Base-by-base conservation (phyloP, 2,888 invertebrate species). In the Stenodema calcarata region DNA sequence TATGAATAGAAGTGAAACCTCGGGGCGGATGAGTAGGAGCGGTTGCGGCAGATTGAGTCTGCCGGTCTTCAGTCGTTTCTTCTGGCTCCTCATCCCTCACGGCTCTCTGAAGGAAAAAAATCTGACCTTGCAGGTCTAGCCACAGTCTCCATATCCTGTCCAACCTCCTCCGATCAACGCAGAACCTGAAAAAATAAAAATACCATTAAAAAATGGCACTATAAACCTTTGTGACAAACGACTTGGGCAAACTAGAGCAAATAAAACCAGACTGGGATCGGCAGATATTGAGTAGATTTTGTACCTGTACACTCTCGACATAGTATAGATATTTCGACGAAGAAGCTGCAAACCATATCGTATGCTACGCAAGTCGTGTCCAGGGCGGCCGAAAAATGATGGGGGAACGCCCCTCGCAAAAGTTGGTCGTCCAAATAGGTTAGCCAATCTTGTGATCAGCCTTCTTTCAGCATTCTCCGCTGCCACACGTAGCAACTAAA, bases 121-220 rank as follows among this genome's bases (percentile, higher is more conserved):
- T 93, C 85, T 94, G 93, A 54, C 93, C 91, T 30, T 94, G 93
- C 87, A 95, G 91, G 89, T 94, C 93, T 87, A 94, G 93, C 92
- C 95, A 94, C 92, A 95, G 93, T 44, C 91, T 92, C 11, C 94
- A 92, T 84, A 95, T 92, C 89, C 94, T 93, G 88, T 93, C 93
- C 89, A 95, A 91, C 6, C 86, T 11, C n/a, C 84, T 42, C 27
- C 47, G 27, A 27, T 84, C 73, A 27, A 84, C 84, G 27, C 30
- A 42, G 18, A 73, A 73, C 75, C 84, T 84, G 18, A 30, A 16
- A 14, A 62, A n/a, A 28, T 12, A 81, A 54, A 1, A 47, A 47
- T 3, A 18, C 7, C 35, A 35, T 4, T 35, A 35, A 35, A 35
- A 35, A 4, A 7, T 4, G 7, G 4, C 35, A 35, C 35, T 4